A percentile compares a stretch with the other conserved stretches of the same genome.
These are phyloP conservation scores for Pedionomus torquatus DNA, from an alignment of 2,113 vertebrate species.

Conservation along the genomic window DNA sequence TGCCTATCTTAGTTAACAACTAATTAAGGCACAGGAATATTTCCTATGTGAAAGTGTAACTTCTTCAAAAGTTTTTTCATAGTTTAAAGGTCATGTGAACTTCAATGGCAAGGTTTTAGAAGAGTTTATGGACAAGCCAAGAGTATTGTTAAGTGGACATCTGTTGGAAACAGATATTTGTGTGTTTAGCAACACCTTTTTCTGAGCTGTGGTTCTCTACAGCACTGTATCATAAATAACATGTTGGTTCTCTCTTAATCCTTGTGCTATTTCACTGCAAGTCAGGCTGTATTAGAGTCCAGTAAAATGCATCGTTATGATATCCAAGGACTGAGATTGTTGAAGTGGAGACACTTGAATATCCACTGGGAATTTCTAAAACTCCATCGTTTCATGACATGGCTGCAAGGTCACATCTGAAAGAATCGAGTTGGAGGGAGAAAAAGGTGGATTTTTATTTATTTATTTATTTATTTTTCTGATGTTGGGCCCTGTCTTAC, in stretches of 20 bases:
- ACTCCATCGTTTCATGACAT: background rate
- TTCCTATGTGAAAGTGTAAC: background rate
- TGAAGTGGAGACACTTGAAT: constrained; percentile 65
- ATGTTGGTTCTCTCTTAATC: constrained; percentile 74
- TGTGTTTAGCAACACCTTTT: constrained; percentile 66
- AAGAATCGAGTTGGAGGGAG: background rate
- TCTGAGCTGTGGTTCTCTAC: constrained; percentile 56
- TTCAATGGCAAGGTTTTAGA: background rate
- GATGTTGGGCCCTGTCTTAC: background rate
- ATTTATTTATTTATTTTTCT: background rate
- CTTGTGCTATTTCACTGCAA: constrained; percentile 67
- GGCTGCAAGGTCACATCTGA: background rate
- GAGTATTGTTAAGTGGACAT: constrained; percentile 34
- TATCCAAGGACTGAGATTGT: constrained; percentile 69
- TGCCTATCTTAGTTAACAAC: background rate
- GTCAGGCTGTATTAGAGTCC: constrained; percentile 67
- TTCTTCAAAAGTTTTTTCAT: background rate
- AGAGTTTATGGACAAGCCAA: background rate
- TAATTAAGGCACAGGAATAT: background rate
- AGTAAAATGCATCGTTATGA: constrained; percentile 64
- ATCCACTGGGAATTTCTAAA: constrained; percentile 60
- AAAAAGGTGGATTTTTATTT: background rate
- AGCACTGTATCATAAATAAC: constrained; percentile 63
- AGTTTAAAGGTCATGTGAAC: background rate
- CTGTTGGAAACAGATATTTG: constrained; percentile 73